Conservation (phyloP, 2,113 vertebrate species). For the Kryptolebias marmoratus region DNA sequence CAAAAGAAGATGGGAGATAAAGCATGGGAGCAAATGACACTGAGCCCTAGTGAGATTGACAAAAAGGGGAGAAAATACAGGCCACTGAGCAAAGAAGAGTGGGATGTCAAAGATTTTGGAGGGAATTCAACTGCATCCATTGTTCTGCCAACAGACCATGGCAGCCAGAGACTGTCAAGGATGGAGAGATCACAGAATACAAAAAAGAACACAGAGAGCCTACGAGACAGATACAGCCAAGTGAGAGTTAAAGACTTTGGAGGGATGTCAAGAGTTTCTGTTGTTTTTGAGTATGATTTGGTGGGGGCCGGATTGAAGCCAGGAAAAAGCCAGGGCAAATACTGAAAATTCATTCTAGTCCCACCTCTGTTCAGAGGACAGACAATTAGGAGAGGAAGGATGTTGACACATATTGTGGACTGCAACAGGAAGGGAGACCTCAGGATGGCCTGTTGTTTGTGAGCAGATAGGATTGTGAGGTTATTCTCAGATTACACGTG, state of each 20-base stretch:
- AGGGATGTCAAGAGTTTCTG: slow-evolving; percentile 60
- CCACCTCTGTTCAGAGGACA: slow-evolving; percentile 36
- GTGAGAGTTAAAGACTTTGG: slow-evolving; percentile 53
- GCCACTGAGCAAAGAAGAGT: slow-evolving; percentile 32
- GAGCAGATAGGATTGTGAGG: slow-evolving; percentile 22
- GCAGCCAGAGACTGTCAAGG: slow-evolving; percentile 32
- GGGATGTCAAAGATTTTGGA: slow-evolving; percentile 45
- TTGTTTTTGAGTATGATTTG: slow-evolving; percentile 43
- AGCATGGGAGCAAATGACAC: neutral
- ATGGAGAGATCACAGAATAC: slow-evolving; percentile 41
- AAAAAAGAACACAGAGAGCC: slow-evolving; percentile 13
- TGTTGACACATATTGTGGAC: slow-evolving; percentile 41
- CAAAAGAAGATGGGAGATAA: slow-evolving; percentile 29
- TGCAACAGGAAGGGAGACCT: slow-evolving; percentile 41
- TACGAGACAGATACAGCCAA: slow-evolving; percentile 32
- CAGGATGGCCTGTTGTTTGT: slow-evolving; percentile 28
- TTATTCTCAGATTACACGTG: slow-evolving; percentile 22
- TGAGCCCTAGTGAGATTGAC: slow-evolving; percentile 33
- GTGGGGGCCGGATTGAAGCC: slow-evolving; percentile 16
- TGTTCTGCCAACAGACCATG: slow-evolving; percentile 52
- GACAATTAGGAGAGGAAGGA: slow-evolving; percentile 45
- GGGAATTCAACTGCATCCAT: slow-evolving; percentile 52
- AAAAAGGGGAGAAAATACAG: slow-evolving; percentile 40
- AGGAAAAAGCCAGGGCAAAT: slow-evolving; percentile 42
- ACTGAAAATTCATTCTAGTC: slow-evolving; percentile 26